Percentiles rank a stretch among this genome's conserved stretches.
Evolutionary conservation across 1,140 invertebrate species (phyloP).

Genomic region (Drosophila nigromelanica): DNA sequence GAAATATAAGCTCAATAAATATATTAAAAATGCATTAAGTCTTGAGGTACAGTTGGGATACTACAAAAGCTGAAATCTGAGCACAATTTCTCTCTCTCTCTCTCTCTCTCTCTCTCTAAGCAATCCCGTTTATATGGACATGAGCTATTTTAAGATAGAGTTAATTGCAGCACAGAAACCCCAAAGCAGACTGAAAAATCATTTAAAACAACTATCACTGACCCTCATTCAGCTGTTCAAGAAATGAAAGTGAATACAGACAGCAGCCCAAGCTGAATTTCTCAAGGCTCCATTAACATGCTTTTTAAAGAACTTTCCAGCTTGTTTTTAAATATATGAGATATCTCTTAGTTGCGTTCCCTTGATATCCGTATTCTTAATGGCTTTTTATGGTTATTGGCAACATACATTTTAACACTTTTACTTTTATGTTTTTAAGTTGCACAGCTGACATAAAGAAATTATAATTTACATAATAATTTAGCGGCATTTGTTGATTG

Average conservation of each 20-base stretch:
- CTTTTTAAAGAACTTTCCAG: not conserved
- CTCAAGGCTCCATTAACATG: not conserved
- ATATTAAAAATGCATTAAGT: too few species aligned
- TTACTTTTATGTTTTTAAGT: constrained; percentile 42
- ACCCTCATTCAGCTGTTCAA: constrained; percentile 17
- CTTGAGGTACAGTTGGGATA: too few species aligned
- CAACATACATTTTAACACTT: constrained; percentile 59
- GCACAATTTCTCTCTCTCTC: too few species aligned
- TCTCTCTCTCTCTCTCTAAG: too few species aligned
- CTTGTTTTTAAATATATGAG: constrained; percentile 1
- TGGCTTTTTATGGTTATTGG: constrained; percentile 22
- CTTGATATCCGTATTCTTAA: constrained; percentile 40
- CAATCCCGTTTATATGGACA: not conserved
- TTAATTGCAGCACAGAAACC: constrained; percentile 1
- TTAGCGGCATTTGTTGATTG: constrained; percentile 70
- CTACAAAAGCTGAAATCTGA: too few species aligned
- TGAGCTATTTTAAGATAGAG: not conserved
- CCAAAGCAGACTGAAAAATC: constrained; percentile 1
- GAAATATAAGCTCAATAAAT: too few species aligned
- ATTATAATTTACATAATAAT: constrained; percentile 76
- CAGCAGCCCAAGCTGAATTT: not conserved
- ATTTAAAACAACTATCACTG: constrained; percentile 8
- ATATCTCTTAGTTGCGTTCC: constrained; percentile 18
- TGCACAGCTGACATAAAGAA: constrained; percentile 45
- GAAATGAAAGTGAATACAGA: constrained; percentile 6